These are phyloP conservation scores for Euphysa ruthae DNA, from an alignment of 30 jellyfish, hydroid and myxozoan genomes.

Conservation along the genomic window DNA sequence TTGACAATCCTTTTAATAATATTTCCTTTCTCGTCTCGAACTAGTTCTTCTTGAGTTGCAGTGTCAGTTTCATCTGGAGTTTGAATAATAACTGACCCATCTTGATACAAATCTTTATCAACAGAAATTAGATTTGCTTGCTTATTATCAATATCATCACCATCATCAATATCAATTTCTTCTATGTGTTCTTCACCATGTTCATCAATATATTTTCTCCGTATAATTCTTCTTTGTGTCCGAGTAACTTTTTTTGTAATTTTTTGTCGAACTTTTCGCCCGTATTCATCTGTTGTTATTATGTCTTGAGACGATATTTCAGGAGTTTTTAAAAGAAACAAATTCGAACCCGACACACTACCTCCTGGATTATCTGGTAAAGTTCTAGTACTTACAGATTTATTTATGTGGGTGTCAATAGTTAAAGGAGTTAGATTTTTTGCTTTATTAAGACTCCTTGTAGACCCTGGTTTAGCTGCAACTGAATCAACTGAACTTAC, in stretches of 20 bases:
- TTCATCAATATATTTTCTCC: constrained; percentile 55
- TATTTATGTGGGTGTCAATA: too few relatives aligned
- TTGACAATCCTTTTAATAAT: constrained; percentile 59
- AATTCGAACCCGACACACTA: neutral
- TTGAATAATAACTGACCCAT: constrained; percentile 59
- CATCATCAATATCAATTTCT: constrained; percentile 56
- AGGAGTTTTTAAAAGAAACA: constrained; percentile 1
- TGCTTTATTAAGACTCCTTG: too few relatives aligned
- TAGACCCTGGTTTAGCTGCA: too few relatives aligned
- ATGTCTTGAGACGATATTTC: constrained; percentile 12
- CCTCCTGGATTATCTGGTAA: too few relatives aligned
- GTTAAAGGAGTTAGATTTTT: too few relatives aligned
- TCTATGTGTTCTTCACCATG: constrained; percentile 51
- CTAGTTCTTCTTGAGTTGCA: constrained; percentile 65
- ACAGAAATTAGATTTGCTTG: neutral
- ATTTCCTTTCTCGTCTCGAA: constrained; percentile 60
- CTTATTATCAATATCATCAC: neutral
- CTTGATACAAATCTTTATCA: constrained; percentile 14
- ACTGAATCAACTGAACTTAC: too few relatives aligned
- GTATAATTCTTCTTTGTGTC: constrained; percentile 52
- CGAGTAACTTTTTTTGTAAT: constrained; percentile 41
- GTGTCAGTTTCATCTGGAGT: constrained; percentile 59
- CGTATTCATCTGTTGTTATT: constrained; percentile 22
- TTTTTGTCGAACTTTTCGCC: constrained; percentile 9
- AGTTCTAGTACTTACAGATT: too few relatives aligned